These are phyloP conservation scores for Conops quadrifasciatus DNA, from an alignment of 2,888 invertebrate species.

Conservation along the genomic window DNA sequence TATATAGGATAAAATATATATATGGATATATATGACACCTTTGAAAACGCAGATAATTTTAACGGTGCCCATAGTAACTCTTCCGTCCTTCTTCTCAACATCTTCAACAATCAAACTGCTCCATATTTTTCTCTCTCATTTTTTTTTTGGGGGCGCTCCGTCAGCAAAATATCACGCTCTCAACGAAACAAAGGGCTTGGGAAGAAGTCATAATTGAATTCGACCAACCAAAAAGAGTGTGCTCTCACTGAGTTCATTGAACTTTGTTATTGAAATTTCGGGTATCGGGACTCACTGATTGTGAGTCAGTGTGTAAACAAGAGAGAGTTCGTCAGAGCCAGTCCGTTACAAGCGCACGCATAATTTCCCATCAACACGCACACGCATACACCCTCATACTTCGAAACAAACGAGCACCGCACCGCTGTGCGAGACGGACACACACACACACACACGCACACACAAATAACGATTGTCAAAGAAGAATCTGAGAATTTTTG, in stretches of 20 bases:
- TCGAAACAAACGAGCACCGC: neutral
- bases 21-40: neutral
- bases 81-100: no score
- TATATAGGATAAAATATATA: constrained; percentile 9
- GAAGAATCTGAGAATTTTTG: constrained; percentile 28
- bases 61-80: neutral
- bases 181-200: neutral
- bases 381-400: constrained; percentile 34
- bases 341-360: constrained; percentile 10
- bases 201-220: constrained; percentile 15
- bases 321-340: neutral
- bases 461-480: constrained; percentile 46
- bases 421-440: neutral
- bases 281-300: constrained; percentile 22
- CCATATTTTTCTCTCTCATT: no score
- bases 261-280: constrained; percentile 58
- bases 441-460: constrained; percentile 20
- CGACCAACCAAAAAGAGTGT: constrained; percentile 21
- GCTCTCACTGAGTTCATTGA: constrained; percentile 55
- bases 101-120: no score
- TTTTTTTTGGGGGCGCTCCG: no score
- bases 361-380: neutral
- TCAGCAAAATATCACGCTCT: neutral
- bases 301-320: constrained; percentile 1
- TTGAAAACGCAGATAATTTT: no score